A percentile compares a stretch with the other conserved stretches of the same genome.
phyloP scores from a whole-genome alignment of 2,113 vertebrate genomes.

The Menidia beryllina region DNA sequence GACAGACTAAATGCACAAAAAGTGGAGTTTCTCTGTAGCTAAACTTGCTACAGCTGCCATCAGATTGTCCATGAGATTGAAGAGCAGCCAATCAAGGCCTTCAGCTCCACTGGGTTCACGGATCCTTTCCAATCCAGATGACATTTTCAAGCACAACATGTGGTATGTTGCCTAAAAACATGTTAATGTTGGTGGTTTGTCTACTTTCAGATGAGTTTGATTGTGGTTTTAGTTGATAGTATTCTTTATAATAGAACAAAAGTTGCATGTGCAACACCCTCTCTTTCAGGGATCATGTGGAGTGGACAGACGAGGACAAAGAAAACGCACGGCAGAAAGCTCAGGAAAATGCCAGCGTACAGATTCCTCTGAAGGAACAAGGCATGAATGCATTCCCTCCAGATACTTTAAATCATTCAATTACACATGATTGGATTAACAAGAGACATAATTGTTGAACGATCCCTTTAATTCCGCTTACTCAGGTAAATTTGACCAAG shows the following conservation, averaged over 20 bases:
- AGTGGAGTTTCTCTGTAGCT: constrained; percentile 72
- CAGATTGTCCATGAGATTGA: constrained; percentile 74
- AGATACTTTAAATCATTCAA: neutral
- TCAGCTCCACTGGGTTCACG: constrained; percentile 87
- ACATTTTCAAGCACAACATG: constrained; percentile 94
- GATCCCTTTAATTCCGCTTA: constrained; percentile 23
- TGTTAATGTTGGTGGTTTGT: neutral
- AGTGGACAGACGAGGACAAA: constrained; percentile 90
- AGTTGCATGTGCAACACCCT: constrained; percentile 15
- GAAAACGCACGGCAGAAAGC: constrained; percentile 82
- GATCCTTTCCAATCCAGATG: constrained; percentile 86
- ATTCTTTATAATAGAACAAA: neutral
- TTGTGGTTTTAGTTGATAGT: neutral
- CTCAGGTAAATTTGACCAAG: constrained; percentile 88
- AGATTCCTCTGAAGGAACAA: constrained; percentile 84
- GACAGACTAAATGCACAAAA: constrained; percentile 76
- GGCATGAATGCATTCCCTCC: constrained; percentile 68
- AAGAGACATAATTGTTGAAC: neutral
- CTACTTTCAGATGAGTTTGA: neutral
- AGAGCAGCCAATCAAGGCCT: constrained; percentile 78
- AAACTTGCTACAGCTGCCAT: constrained; percentile 69
- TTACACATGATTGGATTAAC: constrained; percentile 6
- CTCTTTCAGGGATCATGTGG: constrained; percentile 89
- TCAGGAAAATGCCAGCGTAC: constrained; percentile 85
- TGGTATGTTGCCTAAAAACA: constrained; percentile 79